Percentiles rank a stretch among this genome's conserved stretches.
Evolutionary conservation across 2,888 invertebrate genomes (phyloP).

Genomic region (Gonocerus acuteangulatus): DNA sequence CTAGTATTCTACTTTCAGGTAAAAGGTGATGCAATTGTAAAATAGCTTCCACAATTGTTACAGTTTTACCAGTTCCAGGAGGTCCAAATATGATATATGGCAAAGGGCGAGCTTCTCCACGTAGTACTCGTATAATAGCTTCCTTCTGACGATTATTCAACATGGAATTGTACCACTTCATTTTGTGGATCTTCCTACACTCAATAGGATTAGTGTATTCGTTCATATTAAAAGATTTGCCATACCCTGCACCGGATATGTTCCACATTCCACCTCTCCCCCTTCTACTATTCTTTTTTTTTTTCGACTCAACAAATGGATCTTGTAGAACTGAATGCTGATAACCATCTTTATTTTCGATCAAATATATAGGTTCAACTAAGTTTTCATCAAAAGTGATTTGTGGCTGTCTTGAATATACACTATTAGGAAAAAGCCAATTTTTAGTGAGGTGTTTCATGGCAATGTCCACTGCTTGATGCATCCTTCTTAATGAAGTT

Average conservation of each 20-base stretch:
- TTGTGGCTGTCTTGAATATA: constrained; percentile 50
- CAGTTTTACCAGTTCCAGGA: constrained; percentile 79
- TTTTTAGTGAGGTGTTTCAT: constrained; percentile 52
- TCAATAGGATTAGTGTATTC: neutral
- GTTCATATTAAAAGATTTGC: neutral
- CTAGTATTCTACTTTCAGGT: constrained; percentile 26
- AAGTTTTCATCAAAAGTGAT: constrained; percentile 28
- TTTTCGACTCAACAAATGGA: neutral
- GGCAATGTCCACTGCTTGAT: constrained; percentile 57
- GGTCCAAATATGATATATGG: constrained; percentile 80
- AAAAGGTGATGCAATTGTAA: constrained; percentile 56
- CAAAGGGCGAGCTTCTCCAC: constrained; percentile 68
- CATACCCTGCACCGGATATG: neutral
- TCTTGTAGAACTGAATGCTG: neutral
- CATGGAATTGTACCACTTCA: constrained; percentile 56
- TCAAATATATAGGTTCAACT: neutral
- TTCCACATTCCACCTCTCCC: neutral
- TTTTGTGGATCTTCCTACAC: neutral
- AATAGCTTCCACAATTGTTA: constrained; percentile 76
- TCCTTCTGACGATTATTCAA: constrained; percentile 72
- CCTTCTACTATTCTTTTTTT: neutral
- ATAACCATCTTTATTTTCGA: no score
- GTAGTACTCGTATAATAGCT: constrained; percentile 69
- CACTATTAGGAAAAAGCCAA: constrained; percentile 61
- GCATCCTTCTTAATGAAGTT: constrained; percentile 57